Evolutionary conservation across 2,888 invertebrate genomes (phyloP), one percentile per base, ranked within the genome.

Genomic region (Acanthococcus lagerstroemiae): DNA sequence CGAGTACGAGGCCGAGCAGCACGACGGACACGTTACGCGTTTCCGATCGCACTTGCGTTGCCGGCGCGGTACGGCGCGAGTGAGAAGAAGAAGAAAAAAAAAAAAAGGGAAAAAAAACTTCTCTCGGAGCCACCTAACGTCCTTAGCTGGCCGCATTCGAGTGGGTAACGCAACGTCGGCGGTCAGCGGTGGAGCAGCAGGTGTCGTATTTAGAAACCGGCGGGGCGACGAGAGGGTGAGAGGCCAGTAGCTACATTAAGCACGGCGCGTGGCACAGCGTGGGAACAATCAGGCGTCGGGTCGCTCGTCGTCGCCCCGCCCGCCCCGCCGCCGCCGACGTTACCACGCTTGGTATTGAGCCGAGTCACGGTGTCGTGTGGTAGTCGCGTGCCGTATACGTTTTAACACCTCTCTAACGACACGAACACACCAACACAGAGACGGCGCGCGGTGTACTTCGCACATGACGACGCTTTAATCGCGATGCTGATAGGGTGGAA

Each of bases 321-420:
- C 52, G 24, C 65, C 65, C 46, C 37, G 25, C 55, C 45, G 55
- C 48, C 55, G 55, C 26, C 55, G 26, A 27, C 30, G 45, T 48
- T 48, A 56, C 65, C 65, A 48, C 55, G 55, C 55, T 48, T 48
- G 65, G 65, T 56, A 65, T 65, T 55, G 56, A 65, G 63, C 63
- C 63, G 63, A 63, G 54, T 63, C 63, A 63, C 63, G 52, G 63
- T 63, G 63, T 63, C 63, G 63, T 63, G 68, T 67, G 68, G 68
- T 68, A 68, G 68, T 68, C 68, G 68, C 68, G 68, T 68, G 68
- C 68, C 68, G 67, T 68, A 68, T 67, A 68, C 68, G 63, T 63
- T 63, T 63, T 63, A 63, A 63, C 63, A 63, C 63, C 63, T 63
- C 63, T 63, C 63, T 63, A 63, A 63, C 63, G 63, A 63, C 37